A percentile compares a stretch with the other conserved stretches of the same genome.
phyloP scores from a whole-genome alignment of 2,113 vertebrate genomes.

The Axis porcinus region DNA sequence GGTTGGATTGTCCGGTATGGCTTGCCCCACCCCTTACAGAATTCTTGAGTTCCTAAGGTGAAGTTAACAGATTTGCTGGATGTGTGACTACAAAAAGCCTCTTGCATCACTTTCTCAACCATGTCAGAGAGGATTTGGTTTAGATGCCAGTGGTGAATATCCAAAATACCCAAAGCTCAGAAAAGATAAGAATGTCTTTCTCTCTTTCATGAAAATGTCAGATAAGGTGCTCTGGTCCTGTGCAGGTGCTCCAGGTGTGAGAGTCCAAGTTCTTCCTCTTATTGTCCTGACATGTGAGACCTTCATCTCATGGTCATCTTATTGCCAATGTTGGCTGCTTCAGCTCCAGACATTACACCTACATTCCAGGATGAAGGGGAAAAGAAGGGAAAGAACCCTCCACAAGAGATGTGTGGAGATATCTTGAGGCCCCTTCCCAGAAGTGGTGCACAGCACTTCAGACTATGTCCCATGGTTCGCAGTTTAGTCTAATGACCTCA shows the following conservation, averaged over 20 bases:
- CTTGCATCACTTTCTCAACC: neutral
- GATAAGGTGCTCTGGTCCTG: rapidly evolving
- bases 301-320: neutral
- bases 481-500: neutral
- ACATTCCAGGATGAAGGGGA: neutral
- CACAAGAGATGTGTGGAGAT: neutral
- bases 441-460: neutral
- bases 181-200: neutral
- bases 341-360: neutral
- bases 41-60: neutral
- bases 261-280: neutral
- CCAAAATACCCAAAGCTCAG: neutral
- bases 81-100: neutral
- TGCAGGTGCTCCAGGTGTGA: neutral
- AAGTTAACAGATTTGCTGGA: neutral
- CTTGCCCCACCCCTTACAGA: neutral
- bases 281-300: neutral
- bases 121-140: neutral
- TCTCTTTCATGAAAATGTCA: neutral
- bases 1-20: neutral
- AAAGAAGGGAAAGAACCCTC: neutral
- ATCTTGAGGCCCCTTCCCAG: neutral
- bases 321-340: neutral
- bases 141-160: neutral
- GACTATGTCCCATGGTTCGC: neutral